These are phyloP conservation scores for Meteorus colon DNA, from an alignment of 2,888 invertebrate species.

Conservation along the genomic window DNA sequence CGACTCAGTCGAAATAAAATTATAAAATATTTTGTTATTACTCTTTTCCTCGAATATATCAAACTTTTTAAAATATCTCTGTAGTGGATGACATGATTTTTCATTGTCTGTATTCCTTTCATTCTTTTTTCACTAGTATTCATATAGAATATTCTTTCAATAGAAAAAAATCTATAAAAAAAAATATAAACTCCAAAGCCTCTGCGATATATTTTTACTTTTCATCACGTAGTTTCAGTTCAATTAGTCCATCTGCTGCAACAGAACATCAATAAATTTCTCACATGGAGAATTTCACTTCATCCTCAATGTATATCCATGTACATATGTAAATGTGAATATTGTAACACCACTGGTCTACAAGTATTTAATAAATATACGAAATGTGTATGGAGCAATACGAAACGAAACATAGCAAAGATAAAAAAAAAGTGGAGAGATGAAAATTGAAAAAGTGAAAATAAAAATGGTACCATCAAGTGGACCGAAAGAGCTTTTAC, in stretches of 20 bases:
- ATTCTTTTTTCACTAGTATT: background rate
- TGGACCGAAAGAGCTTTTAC: conserved; percentile 34
- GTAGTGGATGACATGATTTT: too few relatives aligned
- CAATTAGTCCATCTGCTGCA: background rate
- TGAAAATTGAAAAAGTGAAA: conserved; percentile 31
- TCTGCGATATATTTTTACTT: background rate
- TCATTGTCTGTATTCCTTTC: too few relatives aligned
- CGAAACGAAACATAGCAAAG: background rate
- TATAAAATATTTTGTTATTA: too few relatives aligned
- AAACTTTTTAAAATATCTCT: too few relatives aligned
- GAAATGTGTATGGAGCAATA: background rate
- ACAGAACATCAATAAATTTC: background rate
- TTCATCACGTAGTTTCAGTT: background rate
- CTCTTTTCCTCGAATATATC: too few relatives aligned
- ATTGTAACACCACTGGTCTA: background rate
- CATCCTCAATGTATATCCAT: background rate
- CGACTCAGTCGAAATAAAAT: too few relatives aligned
- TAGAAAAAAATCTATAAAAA: background rate
- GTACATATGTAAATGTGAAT: background rate
- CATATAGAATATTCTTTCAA: background rate
- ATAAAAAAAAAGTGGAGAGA: conserved; percentile 13
- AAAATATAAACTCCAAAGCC: background rate
- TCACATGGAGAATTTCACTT: background rate
- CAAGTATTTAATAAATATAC: background rate
- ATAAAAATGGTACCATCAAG: conserved; percentile 38